Conservation (phyloP, 2,113 vertebrate species). For the Stictonetta naevosa region DNA sequence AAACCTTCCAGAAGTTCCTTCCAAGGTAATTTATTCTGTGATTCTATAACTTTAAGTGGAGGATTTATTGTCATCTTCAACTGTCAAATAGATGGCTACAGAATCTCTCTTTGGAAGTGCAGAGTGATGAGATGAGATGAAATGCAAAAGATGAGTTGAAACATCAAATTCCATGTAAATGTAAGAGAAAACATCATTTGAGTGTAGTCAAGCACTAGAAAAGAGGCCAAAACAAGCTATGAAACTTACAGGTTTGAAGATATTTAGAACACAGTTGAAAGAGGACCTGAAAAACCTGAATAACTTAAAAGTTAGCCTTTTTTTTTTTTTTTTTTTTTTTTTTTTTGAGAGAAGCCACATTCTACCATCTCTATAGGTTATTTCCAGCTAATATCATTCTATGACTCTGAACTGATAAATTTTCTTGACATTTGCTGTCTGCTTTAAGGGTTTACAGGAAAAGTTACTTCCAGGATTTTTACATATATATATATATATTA, state of each 20-base stretch:
- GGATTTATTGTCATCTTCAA: neutral
- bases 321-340: neutral
- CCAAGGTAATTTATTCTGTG: neutral
- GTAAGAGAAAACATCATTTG: neutral
- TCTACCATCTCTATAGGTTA: neutral
- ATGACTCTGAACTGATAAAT: neutral
- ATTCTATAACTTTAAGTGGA: neutral
- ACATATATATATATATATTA: neutral
- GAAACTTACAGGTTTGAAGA: neutral
- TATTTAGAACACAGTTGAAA: neutral
- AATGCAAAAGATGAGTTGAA: neutral
- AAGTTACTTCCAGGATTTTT: neutral
- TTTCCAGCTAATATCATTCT: neutral
- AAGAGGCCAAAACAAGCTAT: rapidly evolving
- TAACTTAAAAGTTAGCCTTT: neutral
- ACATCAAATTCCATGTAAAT: neutral
- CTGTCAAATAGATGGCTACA: neutral
- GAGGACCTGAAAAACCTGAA: neutral
- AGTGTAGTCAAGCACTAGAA: neutral
- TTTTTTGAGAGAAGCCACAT: neutral
- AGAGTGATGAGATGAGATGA: neutral
- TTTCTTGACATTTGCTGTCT: neutral
- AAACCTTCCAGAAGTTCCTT: neutral
- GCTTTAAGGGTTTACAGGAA: neutral
- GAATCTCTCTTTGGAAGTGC: neutral